phyloP scores from a whole-genome alignment of 2,113 vertebrate species.

The Python bivittatus region DNA sequence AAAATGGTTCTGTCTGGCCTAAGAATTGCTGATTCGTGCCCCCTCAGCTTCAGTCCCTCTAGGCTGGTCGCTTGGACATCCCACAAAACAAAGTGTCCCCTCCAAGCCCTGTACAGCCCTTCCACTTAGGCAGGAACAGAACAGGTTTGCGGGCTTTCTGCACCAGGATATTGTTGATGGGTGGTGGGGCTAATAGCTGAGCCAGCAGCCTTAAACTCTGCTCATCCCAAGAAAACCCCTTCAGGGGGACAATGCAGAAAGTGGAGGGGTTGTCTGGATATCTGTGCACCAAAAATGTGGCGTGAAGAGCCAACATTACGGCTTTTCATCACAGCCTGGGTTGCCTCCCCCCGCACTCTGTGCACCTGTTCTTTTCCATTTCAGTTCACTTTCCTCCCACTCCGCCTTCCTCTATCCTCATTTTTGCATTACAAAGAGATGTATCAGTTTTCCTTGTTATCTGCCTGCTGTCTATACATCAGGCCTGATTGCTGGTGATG shows the following conservation, averaged over 20 bases:
- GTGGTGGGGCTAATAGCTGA: background rate
- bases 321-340: background rate
- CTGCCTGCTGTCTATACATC: background rate
- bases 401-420: background rate
- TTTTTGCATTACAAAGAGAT: slow-evolving; percentile 22
- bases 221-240: background rate
- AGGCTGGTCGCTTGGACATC: background rate
- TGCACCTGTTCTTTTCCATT: slow-evolving; percentile 13
- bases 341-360: background rate
- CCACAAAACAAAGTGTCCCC: background rate
- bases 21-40: too few relatives aligned
- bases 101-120: background rate
- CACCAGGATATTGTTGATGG: background rate
- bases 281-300: background rate
- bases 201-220: background rate
- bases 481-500: background rate
- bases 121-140: background rate
- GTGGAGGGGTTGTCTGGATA: too few relatives aligned
- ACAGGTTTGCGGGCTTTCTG: background rate
- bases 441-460: slow-evolving; percentile 19
- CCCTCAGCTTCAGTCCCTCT: too few relatives aligned
- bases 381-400: background rate
- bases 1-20: too few relatives aligned
- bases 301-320: background rate
- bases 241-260: background rate